Evolutionary conservation across 1,140 invertebrate genomes (phyloP).

Genomic region (Diachasmimorpha longicaudata): DNA sequence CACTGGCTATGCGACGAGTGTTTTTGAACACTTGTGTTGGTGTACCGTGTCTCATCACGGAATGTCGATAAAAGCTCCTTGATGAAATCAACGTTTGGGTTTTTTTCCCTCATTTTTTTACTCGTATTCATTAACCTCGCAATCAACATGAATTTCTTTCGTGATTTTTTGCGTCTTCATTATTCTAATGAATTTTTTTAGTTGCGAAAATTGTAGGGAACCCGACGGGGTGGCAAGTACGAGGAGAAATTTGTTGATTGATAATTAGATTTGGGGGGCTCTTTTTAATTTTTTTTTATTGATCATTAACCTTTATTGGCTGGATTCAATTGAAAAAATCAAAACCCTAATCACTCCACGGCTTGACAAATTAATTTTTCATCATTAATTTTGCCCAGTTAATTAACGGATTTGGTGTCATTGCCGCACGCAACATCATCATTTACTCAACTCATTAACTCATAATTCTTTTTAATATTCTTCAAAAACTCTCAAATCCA

Average conservation of each 20-base stretch:
- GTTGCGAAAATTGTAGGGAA: neutral
- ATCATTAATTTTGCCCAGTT: too few species aligned
- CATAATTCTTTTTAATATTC: too few species aligned
- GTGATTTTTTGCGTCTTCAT: neutral
- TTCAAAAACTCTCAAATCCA: too few species aligned
- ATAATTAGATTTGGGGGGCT: neutral
- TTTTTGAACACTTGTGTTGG: neutral
- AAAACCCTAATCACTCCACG: too few species aligned
- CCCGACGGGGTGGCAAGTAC: neutral
- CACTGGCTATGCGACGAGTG: neutral
- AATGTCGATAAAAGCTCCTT: constrained; percentile 16
- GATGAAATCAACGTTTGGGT: constrained; percentile 11
- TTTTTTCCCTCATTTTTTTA: neutral
- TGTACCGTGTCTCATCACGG: neutral
- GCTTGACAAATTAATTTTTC: too few species aligned
- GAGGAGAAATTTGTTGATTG: neutral
- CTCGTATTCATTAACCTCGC: neutral
- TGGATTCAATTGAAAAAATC: too few species aligned
- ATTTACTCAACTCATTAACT: too few species aligned
- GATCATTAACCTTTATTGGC: neutral
- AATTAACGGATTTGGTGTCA: too few species aligned
- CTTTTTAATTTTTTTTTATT: neutral
- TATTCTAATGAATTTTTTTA: neutral
- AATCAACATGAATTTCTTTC: neutral
- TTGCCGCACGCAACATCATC: too few species aligned